These are phyloP conservation scores for Apodemia zela DNA, from an alignment of 2,888 invertebrate genomes.

Conservation along the genomic window DNA sequence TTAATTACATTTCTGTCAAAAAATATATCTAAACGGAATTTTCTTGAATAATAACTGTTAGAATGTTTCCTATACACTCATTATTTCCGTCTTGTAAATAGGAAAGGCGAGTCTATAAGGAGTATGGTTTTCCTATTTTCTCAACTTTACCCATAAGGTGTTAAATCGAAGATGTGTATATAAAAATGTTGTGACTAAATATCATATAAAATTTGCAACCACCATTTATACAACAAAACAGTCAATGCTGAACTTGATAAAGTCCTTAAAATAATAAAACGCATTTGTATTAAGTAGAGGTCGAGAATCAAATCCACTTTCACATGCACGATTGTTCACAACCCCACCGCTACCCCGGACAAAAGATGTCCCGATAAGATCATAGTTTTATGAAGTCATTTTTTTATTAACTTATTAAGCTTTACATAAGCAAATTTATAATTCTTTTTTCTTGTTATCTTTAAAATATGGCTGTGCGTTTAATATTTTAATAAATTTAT, in stretches of 20 bases:
- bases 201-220: conserved; percentile 24
- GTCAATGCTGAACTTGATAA: conserved; percentile 46
- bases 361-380: conserved; percentile 68
- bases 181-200: neutral
- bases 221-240: conserved; percentile 54
- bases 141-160: too few relatives aligned
- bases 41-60: too few relatives aligned
- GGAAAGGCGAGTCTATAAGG: too few relatives aligned
- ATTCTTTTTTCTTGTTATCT: too few relatives aligned
- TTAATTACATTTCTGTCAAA: too few relatives aligned
- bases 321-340: conserved; percentile 57
- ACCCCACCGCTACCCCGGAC: conserved; percentile 54
- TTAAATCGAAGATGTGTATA: too few relatives aligned
- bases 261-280: conserved; percentile 66
- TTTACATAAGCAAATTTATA: conserved; percentile 10
- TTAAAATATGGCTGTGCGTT: too few relatives aligned
- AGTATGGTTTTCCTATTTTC: too few relatives aligned
- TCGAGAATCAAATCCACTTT: conserved; percentile 46
- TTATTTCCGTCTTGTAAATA: too few relatives aligned
- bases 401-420: conserved; percentile 17
- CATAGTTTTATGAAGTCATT: conserved; percentile 33
- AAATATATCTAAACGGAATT: too few relatives aligned
- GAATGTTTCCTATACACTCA: too few relatives aligned
- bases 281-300: conserved; percentile 51
- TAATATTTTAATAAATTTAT: too few relatives aligned